phyloP scores from a whole-genome alignment of 2,797 vertebrate species.

The Microctenopoma stevenorrisi region DNA sequence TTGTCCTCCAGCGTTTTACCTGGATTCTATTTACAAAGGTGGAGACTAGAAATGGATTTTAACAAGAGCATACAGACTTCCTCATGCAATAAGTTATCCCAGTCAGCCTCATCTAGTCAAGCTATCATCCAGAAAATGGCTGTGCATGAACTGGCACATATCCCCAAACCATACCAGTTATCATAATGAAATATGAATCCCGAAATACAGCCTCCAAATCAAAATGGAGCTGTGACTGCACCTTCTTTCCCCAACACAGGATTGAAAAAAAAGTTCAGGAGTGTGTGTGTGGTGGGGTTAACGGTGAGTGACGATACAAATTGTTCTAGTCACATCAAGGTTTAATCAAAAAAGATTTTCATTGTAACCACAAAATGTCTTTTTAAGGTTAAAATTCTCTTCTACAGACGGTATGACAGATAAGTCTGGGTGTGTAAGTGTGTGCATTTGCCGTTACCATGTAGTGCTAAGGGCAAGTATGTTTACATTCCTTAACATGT shows the following conservation, averaged over 20 bases:
- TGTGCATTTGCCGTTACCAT: no score
- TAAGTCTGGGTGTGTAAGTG: no score
- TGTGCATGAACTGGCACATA: conserved; percentile 6
- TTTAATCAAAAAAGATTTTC: no score
- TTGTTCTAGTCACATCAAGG: no score
- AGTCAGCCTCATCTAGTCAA: conserved; percentile 22
- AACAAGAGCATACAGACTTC: conserved; percentile 15
- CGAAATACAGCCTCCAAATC: conserved; percentile 28
- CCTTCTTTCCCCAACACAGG: not conserved
- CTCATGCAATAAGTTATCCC: conserved; percentile 3
- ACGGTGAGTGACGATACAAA: conserved; percentile 15
- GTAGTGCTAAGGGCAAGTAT: no score
- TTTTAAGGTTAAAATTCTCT: no score
- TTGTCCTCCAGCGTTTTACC: not conserved
- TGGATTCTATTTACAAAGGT: not conserved
- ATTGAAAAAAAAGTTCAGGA: not conserved
- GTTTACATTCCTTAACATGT: no score
- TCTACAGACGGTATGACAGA: no score
- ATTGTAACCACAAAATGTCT: no score
- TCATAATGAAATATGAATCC: conserved; percentile 41
- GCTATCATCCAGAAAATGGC: conserved; percentile 18
- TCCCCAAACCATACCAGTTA: conserved; percentile 12
- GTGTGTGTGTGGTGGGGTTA: conserved; percentile 8
- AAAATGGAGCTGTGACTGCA: conserved; percentile 28
- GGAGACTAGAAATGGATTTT: conserved; percentile 4